phyloP scores from a whole-genome alignment of 1,140 invertebrate species.

The Campoletis sonorensis region DNA sequence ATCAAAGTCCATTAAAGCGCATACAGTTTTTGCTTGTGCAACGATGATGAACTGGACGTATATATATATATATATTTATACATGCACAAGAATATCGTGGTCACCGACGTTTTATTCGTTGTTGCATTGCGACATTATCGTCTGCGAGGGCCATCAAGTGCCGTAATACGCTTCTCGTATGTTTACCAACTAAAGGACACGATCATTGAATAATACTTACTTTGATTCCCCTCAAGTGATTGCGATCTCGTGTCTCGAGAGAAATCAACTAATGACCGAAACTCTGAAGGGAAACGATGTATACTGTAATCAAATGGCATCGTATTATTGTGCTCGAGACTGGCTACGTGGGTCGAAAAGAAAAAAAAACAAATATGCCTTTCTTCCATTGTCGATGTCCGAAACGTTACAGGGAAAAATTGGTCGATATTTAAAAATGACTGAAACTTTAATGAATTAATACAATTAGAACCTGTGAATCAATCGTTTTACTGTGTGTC shows the following conservation, averaged over 20 bases:
- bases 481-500: too few relatives aligned
- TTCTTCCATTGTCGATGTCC: too few relatives aligned
- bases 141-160: slow-evolving; percentile 8
- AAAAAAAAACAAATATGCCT: too few relatives aligned
- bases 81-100: neutral
- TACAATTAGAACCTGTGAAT: too few relatives aligned
- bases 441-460: too few relatives aligned
- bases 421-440: too few relatives aligned
- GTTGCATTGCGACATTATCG: neutral
- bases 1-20: slow-evolving; percentile 4
- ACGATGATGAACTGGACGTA: neutral
- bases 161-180: slow-evolving; percentile 10
- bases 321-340: too few relatives aligned
- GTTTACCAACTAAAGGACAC: slow-evolving; percentile 10
- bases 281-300: neutral
- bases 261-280: slow-evolving; percentile 27
- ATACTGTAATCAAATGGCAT: neutral
- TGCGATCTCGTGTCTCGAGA: slow-evolving; percentile 16
- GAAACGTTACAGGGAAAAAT: too few relatives aligned
- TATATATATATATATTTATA: neutral
- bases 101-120: neutral
- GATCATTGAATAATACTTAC: slow-evolving; percentile 26
- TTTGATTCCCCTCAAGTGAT: slow-evolving; percentile 11
- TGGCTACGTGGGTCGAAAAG: too few relatives aligned
- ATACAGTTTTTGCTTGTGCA: slow-evolving; percentile 3